Percentiles rank a stretch among this genome's conserved stretches.
These are phyloP conservation scores for Ephestia elutella DNA, from an alignment of 1,140 invertebrate genomes.

Conservation along the genomic window DNA sequence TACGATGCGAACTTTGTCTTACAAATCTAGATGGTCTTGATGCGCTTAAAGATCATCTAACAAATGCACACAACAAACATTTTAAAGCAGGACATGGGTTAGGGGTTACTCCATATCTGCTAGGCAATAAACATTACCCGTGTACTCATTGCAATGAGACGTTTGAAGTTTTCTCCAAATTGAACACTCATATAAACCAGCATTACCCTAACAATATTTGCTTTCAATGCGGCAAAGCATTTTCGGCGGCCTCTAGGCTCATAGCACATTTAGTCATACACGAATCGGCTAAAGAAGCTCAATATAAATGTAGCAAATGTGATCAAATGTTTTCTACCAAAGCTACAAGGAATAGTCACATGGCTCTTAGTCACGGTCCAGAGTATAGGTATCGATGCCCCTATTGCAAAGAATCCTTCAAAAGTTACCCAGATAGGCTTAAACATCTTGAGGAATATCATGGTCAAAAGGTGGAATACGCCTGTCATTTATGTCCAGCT, in stretches of 20 bases:
- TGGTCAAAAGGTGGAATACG: constrained; percentile 52
- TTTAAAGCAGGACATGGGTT: constrained; percentile 37
- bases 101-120: constrained; percentile 50
- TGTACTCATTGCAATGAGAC: constrained; percentile 48
- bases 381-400: constrained; percentile 56
- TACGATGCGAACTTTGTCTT: constrained; percentile 48
- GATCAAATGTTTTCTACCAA: constrained; percentile 43
- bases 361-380: constrained; percentile 34
- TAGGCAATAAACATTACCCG: constrained; percentile 35
- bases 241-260: constrained; percentile 42
- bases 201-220: constrained; percentile 66
- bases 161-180: constrained; percentile 49
- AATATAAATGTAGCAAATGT: constrained; percentile 56
- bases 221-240: constrained; percentile 59
- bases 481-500: constrained; percentile 55
- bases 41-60: constrained; percentile 46
- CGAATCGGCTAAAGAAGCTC: constrained; percentile 26
- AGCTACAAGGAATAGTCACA: constrained; percentile 40
- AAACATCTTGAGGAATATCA: constrained; percentile 66
- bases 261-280: constrained; percentile 53
- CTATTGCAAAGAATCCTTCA: constrained; percentile 72
- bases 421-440: constrained; percentile 59
- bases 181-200: constrained; percentile 63
- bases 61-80: constrained; percentile 38
- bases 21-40: constrained; percentile 33